Base-by-base conservation (phyloP, 2,888 invertebrate genomes). In the Aspidiotus rigidus region DNA sequence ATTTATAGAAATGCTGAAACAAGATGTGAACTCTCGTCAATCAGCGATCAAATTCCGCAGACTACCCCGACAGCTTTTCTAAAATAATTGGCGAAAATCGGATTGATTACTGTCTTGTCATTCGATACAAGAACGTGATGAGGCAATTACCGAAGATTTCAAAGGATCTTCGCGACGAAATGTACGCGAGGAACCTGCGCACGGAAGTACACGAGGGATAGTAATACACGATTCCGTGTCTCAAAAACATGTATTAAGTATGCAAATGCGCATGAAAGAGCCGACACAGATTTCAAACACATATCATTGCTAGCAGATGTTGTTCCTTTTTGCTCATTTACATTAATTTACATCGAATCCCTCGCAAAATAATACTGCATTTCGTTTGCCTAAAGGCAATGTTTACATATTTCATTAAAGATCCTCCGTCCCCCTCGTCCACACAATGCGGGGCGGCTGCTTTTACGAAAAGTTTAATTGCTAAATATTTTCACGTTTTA, bases 271-370 rank as follows among this genome's bases (percentile, higher is more conserved):
- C 41, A 28, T 56, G 56, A 64, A 64, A 64, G 55, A 64, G 64
- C 64, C 64, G 64, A 64, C 64, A 64, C 64, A 64, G 64, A 64
- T 64, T 64, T 64, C 56, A 64, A 64, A 64, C 55, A 64, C 64
- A 64, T 64, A 64, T 64, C 64, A 64, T 64, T 64, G 64, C 56
- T 56, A 64, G 64, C 64, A 64, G 64, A 64, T 64, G 64, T 64
- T 64, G 64, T 56, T 64, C 64, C 64, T 64, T 64, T 64, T 64
- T 64, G 55, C 64, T 64, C 64, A 64, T 64, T 64, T 64, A 56
- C 64, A 64, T 64, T 64, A 64, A 64, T 64, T 64, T 64, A 64
- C 64, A 64, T 64, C 56, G 64, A 55, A 56, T 64, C 64, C 64
- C 64, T 44, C 56, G 41, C 16, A n/a, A 56, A 56, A 64, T 64